Conservation (phyloP, 1,140 invertebrate genomes). For the Phocides pigmalion region DNA sequence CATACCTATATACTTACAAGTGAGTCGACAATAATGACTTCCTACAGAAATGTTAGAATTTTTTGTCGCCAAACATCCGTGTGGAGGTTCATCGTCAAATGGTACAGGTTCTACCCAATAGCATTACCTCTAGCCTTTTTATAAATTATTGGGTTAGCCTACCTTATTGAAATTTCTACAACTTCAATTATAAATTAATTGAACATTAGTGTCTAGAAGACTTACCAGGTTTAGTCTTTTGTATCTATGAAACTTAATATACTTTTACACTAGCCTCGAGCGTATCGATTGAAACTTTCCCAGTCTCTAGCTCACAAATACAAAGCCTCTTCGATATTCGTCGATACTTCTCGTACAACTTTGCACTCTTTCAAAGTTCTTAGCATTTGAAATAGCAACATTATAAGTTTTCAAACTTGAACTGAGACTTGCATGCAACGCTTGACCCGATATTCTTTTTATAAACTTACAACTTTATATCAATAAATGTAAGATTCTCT, state of each 20-base stretch:
- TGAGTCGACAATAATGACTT: too few species aligned
- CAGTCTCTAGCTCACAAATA: conserved; percentile 14
- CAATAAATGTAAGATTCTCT: neutral
- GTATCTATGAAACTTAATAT: neutral
- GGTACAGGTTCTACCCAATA: too few species aligned
- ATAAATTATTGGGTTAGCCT: too few species aligned
- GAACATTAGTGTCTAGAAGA: too few species aligned
- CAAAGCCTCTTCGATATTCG: conserved; percentile 2
- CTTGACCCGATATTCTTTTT: neutral
- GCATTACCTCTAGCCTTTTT: too few species aligned
- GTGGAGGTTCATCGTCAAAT: too few species aligned
- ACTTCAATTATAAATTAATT: too few species aligned
- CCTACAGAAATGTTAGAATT: too few species aligned
- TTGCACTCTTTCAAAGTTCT: conserved; percentile 16
- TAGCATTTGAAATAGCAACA: conserved; percentile 23
- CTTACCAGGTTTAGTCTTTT: neutral
- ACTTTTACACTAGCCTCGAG: neutral
- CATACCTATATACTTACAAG: too few species aligned
- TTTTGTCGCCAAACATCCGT: too few species aligned
- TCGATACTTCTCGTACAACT: conserved; percentile 11
- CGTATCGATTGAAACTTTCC: conserved; percentile 18
- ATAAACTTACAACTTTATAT: neutral
- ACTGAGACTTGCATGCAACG: neutral
- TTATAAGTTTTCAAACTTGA: conserved; percentile 9
- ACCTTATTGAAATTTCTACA: too few species aligned